A percentile compares a stretch with the other conserved stretches of the same genome.
Conservation (phyloP, 2,113 vertebrate genomes). For the Fukomys damarensis region DNA sequence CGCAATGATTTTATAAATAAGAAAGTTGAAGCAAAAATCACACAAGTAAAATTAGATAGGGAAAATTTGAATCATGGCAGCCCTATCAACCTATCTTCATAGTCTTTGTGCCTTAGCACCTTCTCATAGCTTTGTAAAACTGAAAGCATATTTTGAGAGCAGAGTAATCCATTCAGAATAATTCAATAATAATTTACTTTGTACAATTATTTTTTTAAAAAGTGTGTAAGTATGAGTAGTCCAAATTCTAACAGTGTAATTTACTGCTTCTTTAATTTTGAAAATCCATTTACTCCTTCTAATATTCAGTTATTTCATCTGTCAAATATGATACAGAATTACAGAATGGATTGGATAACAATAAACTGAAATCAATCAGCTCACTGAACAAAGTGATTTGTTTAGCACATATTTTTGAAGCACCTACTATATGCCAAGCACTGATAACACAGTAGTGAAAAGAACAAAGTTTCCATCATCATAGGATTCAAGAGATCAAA, state of each 20-base stretch:
- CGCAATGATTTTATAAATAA: not conserved
- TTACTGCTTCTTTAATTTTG: not conserved
- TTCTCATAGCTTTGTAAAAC: not conserved
- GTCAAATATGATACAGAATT: not conserved
- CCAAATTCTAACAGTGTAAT: not conserved
- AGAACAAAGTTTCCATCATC: not conserved
- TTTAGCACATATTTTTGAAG: not conserved
- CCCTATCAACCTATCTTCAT: too few species aligned
- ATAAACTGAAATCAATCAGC: not conserved
- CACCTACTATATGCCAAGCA: not conserved
- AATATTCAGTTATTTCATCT: not conserved
- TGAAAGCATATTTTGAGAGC: not conserved
- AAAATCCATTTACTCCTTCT: not conserved
- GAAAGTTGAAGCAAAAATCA: not conserved
- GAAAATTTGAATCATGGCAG: not conserved
- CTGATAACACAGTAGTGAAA: not conserved
- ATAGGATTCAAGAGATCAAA: not conserved
- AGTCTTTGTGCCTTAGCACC: not conserved
- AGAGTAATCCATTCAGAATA: not conserved
- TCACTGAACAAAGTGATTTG: not conserved
- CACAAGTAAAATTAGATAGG: not conserved
- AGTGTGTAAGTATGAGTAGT: not conserved
- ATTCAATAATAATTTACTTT: too few species aligned
- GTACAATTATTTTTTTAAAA: not conserved
- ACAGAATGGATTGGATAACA: not conserved